Evolutionary conservation across 2,797 vertebrate genomes (phyloP), one percentile per base, ranked within the genome.

Genomic region (Babyrousa celebensis): DNA sequence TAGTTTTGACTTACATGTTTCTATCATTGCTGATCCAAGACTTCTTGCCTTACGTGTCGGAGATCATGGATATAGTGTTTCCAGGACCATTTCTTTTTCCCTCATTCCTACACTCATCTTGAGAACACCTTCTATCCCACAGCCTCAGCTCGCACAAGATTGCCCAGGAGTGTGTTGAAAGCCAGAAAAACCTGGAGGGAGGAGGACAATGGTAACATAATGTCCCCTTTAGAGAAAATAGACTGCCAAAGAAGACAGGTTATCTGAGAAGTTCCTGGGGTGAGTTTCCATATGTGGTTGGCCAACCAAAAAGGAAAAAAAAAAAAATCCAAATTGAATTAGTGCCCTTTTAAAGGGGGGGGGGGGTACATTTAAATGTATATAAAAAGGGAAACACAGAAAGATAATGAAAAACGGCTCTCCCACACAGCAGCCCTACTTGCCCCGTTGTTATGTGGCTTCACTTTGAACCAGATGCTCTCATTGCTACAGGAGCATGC

Each of bases 391-490:
- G 86, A 96, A 98, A 97, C 79, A 77, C 14, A 91, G 87, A 75
- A 92, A 94, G 90, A 97, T 96, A 92, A 97, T 95, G 97, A 97
- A 95, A 98, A 97, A 77, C 1, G 11, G 97, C 93, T 48, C 80
- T 65, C 60, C 75, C 96, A 75, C 36, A 65, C 89, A 93, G 96
- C 94, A 95, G 91, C 93, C 88, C 97, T 94, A 79, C 97, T 97
- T 95, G 95, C 93, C 68, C 96, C 95, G 95, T 29, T 97, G 94
- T 98, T 97, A 90, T 93, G 94, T 96, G 95, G 97, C 96, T 98
- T 98, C 94, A 87, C 97, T 98, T 97, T 98, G 98, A 98, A 98
- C 97, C 78, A 96, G 97, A 97, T 97, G 67, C 97, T 98, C 96
- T 98, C 95, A 68, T 96, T 88, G 91, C 91, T 96, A 98, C 98